Evolutionary conservation across 2,888 invertebrate genomes (phyloP).

Genomic region (Plagodis pulveraria): DNA sequence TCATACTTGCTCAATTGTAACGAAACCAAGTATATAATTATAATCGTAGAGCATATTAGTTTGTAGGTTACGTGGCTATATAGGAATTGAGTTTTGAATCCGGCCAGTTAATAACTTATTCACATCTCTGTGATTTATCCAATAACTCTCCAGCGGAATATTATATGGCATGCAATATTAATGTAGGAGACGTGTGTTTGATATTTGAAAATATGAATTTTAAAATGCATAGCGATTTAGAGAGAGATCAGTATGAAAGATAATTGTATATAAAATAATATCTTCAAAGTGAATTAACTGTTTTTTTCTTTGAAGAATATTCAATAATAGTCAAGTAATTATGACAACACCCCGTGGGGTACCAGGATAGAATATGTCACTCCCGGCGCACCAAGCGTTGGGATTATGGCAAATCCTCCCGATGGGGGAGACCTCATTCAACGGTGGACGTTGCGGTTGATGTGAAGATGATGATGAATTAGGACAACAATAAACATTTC

Average conservation of each 20-base stretch:
- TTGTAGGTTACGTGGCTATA: background rate
- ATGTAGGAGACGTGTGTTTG: constrained; percentile 11
- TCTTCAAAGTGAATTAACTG: no score
- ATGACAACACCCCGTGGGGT: no score
- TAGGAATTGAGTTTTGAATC: background rate
- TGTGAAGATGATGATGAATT: no score
- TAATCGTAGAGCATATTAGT: background rate
- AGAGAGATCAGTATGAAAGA: background rate
- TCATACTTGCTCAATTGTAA: background rate
- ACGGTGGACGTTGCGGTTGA: no score
- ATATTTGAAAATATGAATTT: constrained; percentile 15
- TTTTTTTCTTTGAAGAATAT: no score
- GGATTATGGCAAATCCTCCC: no score
- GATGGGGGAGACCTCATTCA: no score
- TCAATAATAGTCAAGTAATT: no score
- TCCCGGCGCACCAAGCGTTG: no score
- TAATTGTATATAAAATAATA: no score
- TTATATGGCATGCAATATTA: constrained; percentile 10
- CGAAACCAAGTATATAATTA: background rate
- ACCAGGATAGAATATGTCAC: no score
- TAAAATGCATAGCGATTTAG: constrained; percentile 1
- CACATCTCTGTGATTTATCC: constrained; percentile 2
- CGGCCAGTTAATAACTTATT: background rate
- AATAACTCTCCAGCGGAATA: constrained; percentile 10
- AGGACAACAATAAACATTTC: no score